phyloP scores from a whole-genome alignment of 2,888 invertebrate species.

The Temnothorax unifasciatus region DNA sequence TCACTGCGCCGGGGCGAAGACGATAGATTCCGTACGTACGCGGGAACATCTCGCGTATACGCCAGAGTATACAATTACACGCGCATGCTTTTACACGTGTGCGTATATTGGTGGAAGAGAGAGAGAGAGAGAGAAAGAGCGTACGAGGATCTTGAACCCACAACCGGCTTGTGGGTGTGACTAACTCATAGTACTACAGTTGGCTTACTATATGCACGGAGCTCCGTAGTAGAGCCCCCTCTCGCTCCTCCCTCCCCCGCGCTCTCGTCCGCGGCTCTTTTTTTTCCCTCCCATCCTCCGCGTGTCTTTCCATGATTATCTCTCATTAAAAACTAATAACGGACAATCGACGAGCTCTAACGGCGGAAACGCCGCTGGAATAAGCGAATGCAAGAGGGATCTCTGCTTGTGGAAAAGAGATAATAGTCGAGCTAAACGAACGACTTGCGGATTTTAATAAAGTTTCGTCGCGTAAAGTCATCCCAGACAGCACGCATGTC shows the following conservation, averaged over 20 bases:
- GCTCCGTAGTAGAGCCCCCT: constrained; percentile 79
- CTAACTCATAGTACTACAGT: constrained; percentile 83
- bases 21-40: constrained; percentile 72
- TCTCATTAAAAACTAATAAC: constrained; percentile 27
- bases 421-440: background rate
- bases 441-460: background rate
- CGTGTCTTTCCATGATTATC: constrained; percentile 7
- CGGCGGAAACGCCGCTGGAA: background rate
- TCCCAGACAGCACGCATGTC: background rate
- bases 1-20: constrained; percentile 74
- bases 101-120: background rate
- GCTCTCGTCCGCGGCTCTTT: constrained; percentile 15
- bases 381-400: background rate
- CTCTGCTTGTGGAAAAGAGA: no score
- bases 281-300: constrained; percentile 11
- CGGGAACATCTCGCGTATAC: constrained; percentile 33
- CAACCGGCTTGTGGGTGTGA: constrained; percentile 48
- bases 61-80: constrained; percentile 71
- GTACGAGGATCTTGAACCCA: constrained; percentile 82
- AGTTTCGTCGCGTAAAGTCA: background rate
- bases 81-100: constrained; percentile 79
- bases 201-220: constrained; percentile 84
- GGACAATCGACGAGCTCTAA: constrained; percentile 6
- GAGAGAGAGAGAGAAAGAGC: constrained; percentile 65
- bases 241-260: constrained; percentile 31